Percentiles rank a stretch among this genome's conserved stretches.
phyloP scores from a whole-genome alignment of 2,797 vertebrate genomes.

The Jordanella pulchra region DNA sequence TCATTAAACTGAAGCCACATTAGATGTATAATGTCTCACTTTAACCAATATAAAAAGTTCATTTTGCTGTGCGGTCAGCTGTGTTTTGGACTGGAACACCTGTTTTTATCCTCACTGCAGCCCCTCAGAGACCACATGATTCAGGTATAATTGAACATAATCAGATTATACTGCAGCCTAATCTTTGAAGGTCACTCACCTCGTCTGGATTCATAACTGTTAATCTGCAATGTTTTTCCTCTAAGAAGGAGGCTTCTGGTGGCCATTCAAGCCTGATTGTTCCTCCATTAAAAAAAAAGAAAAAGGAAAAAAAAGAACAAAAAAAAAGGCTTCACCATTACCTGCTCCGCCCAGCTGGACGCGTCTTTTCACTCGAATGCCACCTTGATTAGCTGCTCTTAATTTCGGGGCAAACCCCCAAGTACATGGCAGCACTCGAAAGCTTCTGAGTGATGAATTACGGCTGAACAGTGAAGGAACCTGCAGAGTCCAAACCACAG shows the following conservation, averaged over 20 bases:
- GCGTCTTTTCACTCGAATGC: conserved; percentile 31
- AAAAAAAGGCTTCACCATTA: conserved; percentile 25
- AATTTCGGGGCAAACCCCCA: not conserved
- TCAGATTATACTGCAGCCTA: conserved; percentile 30
- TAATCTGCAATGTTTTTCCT: conserved; percentile 1
- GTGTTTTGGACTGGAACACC: conserved; percentile 6
- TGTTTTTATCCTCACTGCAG: conserved; percentile 15
- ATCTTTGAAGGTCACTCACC: conserved; percentile 31
- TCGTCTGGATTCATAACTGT: conserved; percentile 15
- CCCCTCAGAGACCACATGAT: conserved; percentile 19
- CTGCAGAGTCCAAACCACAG: not conserved
- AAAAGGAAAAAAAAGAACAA: conserved; percentile 8
- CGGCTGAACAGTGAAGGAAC: conserved; percentile 6
- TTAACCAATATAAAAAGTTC: not conserved
- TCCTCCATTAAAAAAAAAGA: conserved; percentile 11
- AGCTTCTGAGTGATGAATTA: not conserved
- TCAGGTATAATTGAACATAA: conserved; percentile 39
- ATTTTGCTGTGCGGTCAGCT: not conserved
- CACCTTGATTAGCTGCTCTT: conserved; percentile 55
- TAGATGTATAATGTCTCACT: not conserved
- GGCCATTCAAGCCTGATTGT: conserved; percentile 50
- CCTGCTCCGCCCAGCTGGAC: conserved; percentile 48
- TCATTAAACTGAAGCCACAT: too few species aligned
- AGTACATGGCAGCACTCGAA: not conserved
- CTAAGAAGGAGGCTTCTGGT: conserved; percentile 4